Evolutionary conservation across 2,888 invertebrate genomes (phyloP).

Genomic region (Smittia sp.): DNA sequence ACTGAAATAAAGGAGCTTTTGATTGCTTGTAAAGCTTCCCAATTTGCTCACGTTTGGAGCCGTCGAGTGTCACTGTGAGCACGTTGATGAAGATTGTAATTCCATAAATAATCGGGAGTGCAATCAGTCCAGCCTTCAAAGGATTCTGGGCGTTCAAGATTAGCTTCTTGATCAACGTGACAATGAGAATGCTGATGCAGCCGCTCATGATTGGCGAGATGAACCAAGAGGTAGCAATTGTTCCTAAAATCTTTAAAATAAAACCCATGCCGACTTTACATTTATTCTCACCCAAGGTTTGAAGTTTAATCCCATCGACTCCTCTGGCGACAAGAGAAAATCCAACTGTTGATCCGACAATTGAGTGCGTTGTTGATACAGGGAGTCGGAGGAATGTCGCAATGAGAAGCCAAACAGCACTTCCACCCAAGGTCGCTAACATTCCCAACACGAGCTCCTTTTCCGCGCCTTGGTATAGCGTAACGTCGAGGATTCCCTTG

Average conservation of each 20-base stretch:
- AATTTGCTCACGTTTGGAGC: slow-evolving; percentile 69
- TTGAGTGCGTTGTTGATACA: slow-evolving; percentile 92
- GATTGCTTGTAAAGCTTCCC: no score
- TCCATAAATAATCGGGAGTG: slow-evolving; percentile 84
- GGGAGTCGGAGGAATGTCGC: slow-evolving; percentile 89
- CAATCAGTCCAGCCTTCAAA: slow-evolving; percentile 69
- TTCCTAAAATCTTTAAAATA: slow-evolving; percentile 39
- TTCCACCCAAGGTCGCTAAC: slow-evolving; percentile 77
- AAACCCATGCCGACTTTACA: slow-evolving; percentile 18
- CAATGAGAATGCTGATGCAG: slow-evolving; percentile 71
- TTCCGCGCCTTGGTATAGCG: slow-evolving; percentile 72
- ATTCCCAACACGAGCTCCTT: slow-evolving; percentile 82
- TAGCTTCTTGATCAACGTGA: slow-evolving; percentile 68
- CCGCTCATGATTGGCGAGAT: slow-evolving; percentile 90
- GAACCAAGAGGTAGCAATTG: slow-evolving; percentile 82
- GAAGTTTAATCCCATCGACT: slow-evolving; percentile 71
- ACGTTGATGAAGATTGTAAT: slow-evolving; percentile 82
- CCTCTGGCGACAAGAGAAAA: slow-evolving; percentile 86
- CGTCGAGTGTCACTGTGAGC: slow-evolving; percentile 83
- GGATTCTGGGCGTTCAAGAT: slow-evolving; percentile 71
- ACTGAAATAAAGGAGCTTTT: neutral
- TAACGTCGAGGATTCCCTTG: slow-evolving; percentile 84
- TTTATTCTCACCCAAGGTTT: slow-evolving; percentile 51
- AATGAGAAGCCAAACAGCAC: slow-evolving; percentile 82
- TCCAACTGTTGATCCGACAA: slow-evolving; percentile 93